These are phyloP conservation scores for Nannoperca australis DNA, from an alignment of 2,797 vertebrate species.

Conservation along the genomic window DNA sequence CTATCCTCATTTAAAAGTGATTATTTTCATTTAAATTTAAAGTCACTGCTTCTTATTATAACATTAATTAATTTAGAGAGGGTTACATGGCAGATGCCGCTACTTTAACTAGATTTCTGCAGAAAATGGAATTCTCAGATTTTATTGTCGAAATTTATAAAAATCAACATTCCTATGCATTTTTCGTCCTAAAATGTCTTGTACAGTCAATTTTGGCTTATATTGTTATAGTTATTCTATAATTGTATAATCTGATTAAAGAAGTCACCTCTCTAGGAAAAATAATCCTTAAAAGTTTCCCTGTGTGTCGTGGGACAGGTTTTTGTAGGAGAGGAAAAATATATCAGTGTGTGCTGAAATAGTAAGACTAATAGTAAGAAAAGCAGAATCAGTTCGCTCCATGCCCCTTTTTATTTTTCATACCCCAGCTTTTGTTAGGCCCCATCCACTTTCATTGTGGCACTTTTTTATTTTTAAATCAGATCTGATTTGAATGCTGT, in stretches of 20 bases:
- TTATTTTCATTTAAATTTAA: conserved; percentile 30
- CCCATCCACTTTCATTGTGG: conserved; percentile 36
- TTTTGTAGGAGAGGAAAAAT: conserved; percentile 57
- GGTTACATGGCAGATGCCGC: conserved; percentile 49
- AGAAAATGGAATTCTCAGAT: conserved; percentile 31
- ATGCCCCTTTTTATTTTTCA: conserved; percentile 57
- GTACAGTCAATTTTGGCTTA: conserved; percentile 53
- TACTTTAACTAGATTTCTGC: conserved; percentile 63
- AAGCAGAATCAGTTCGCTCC: conserved; percentile 61
- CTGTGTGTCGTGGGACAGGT: conserved; percentile 45
- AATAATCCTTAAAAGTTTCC: conserved; percentile 59
- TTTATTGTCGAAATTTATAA: conserved; percentile 24
- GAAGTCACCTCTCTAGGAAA: conserved; percentile 61
- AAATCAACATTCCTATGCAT: conserved; percentile 72
- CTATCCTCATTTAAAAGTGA: conserved; percentile 11
- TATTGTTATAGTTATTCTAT: conserved; percentile 65
- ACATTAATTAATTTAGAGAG: conserved; percentile 44
- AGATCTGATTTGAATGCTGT: conserved; percentile 56
- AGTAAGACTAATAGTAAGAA: conserved; percentile 67
- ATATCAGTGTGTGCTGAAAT: conserved; percentile 70
- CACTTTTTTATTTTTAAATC: conserved; percentile 25
- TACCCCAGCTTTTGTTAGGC: conserved; percentile 17
- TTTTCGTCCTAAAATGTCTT: conserved; percentile 63
- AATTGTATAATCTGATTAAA: conserved; percentile 67
- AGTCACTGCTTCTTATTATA: conserved; percentile 29